Evolutionary conservation across 2,797 vertebrate species (phyloP), one percentile per base, ranked within the genome.

Genomic region (Schizothorax lantsangensis): DNA sequence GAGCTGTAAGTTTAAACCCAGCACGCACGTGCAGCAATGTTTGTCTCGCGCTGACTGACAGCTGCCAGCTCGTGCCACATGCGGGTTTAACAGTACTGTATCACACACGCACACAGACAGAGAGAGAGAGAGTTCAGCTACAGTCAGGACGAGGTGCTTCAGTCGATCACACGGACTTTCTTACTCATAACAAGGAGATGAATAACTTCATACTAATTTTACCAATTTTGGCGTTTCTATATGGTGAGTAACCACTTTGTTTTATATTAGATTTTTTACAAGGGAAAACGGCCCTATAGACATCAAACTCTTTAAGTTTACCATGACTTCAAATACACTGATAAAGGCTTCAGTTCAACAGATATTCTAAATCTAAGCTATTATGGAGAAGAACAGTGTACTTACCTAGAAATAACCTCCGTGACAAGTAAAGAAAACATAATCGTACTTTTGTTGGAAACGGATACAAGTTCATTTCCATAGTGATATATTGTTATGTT

Each of bases 161-260:
- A 52, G 59, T 49, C 15, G 21, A 54, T 15, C 14, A 6, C 74
- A 78, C 59, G 15, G 36, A 57, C n/a, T 66, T 69, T 68, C 47
- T 6, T 23, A n/a, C 26, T 33, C 49, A 54, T 47, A 79, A 23
- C 15, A 26, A 19, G n/a, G 47, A 81, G 45, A 87, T 89, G 86
- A 74, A 84, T 72, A 14, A 45, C 36, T 14, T 43, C 15, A 47
- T 71, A 45, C 23, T 81, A 2, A 79, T 59, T 54, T 83, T 79
- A 17, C 62, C 11, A 0, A 1, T 66, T 6, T 30, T 84, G 45
- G 36, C 81, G 36, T 75, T 77, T 81, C 71, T 89, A 11, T 12
- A 68, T 33, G 84, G 89, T 90, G 45, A 90, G 89, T 88, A 64
- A 33, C 33, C 23, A 15, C 40, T 36, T 45, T 6, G 23, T 69